Evolutionary conservation across 2,113 vertebrate species (phyloP), one percentile per base, ranked within the genome.

Genomic region (Pundamilia nyererei): DNA sequence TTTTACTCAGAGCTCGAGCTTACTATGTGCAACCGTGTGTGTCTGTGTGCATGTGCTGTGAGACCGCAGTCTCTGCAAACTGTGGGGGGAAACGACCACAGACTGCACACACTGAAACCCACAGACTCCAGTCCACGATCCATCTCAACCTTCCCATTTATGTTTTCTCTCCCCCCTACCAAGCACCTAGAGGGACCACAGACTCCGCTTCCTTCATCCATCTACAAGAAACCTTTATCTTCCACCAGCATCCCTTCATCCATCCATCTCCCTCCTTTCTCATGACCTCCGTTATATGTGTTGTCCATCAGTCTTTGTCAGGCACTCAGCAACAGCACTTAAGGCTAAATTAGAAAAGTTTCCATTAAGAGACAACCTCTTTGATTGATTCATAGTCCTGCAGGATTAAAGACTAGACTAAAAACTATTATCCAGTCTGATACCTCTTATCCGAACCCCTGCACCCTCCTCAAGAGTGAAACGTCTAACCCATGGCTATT

Each of bases 71-170:
- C 90, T 93, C 87, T 94, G 81, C 83, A 93, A 91, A 91, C 90
- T 81, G 85, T 92, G 90, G 90, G 88, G 87, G 92, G 65, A 91
- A 49, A 79, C 60, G 2, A 89, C 94, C 93, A 86, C 92, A 94
- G 92, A 91, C 94, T 94, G 86, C 89, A 92, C 94, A 93, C 87
- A 89, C 87, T 87, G 86, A 89, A 94, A 92, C 84, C 93, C 93
- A 91, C 91, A 94, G 92, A 92, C 91, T 94, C 93, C 93, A 93
- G 84, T 92, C 83, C 87, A 53, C 56, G 31, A 92, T 94, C 89
- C 83, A 89, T 93, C 86, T 91, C 87, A 51, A 87, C 89, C 81
- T 82, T 80, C 54, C 89, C 60, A 70, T 91, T 85, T 91, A 5
- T 84, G 86, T 87, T 91, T 89, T 77, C 38, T 62, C 40, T 31